Evolutionary conservation across 2,888 invertebrate genomes (phyloP), one percentile per base, ranked within the genome.

Genomic region (Dastarcus helophoroides): DNA sequence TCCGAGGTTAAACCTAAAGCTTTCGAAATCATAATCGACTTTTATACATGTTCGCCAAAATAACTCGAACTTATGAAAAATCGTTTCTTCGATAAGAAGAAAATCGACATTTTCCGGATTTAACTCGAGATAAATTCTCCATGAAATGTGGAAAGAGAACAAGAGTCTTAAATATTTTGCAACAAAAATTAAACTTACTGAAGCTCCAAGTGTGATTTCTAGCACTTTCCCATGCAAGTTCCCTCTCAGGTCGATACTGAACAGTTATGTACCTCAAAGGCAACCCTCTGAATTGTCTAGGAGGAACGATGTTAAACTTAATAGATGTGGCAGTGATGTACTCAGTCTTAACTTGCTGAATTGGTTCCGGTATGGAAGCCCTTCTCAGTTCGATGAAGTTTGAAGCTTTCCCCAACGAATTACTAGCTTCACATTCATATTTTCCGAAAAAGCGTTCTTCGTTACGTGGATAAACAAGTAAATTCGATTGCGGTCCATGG

Each of bases 261-360:
- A 78, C 79, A 8, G 73, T 72, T 50, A 76, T 81, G 0, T 80
- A 75, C 33, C 72, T 66, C 22, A 86, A 69, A 2, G 85, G 84
- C 31, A 88, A 65, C 7, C 86, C 88, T 33, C 77, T 72, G 40
- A 79, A 74, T 43, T 77, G 73, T 2, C 73, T 63, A 1, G 89
- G 89, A 0, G 80, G 81, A 2, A 75, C 65, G 29, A 91, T 76
- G 26, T 71, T 71, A 58, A 89, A 90, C 29, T 76, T 76, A 24
- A 89, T 77, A 5, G 86, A 84, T 3, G 89, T 89, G 0, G 90
- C 89, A 0, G 85, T 86, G 15, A 82, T 65, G 34, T 72, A 72
- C 34, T 71, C 71, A 46, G 81, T 70, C 43, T 68, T 72, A 0
- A 73, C 79, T 58, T 82, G 69, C 7, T 67, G 58, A 6, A 89